Evolutionary conservation across 2,888 invertebrate genomes (phyloP), one percentile per base, ranked within the genome.

Genomic region (Meliscaeva auricollis): DNA sequence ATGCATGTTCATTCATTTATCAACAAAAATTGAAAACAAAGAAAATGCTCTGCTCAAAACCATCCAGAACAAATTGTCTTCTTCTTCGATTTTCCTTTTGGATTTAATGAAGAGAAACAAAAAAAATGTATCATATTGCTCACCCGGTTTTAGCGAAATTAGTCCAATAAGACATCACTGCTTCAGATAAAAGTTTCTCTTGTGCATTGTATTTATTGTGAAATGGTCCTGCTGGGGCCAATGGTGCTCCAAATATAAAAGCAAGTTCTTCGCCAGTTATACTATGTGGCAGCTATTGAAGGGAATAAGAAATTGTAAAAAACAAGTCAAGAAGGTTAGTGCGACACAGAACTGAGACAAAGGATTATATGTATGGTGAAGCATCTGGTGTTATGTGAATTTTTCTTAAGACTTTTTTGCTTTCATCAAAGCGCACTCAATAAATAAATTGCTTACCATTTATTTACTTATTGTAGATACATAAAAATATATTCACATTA

Each of bases 131-230:
- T 44, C 69, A 26, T 22, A 26, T 38, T 77, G 92, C 94, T 94
- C 93, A 97, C 98, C 98, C 98, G 74, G 96, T 95, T 92, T 96
- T 96, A 2, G 97, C 97, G 89, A 98, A 98, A 92, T 98, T 98
- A 81, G 96, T 95, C 96, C 97, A 97, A 92, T 96, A 95, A 87
- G 96, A 94, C 96, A 98, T 98, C 89, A 97, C 94, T 35, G 95
- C 95, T 93, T 97, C 97, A 62, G 97, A 96, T 79, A 98, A 94
- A 60, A 96, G 93, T 89, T 94, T 94, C 92, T 98, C 98, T 77
- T 95, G 94, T 79, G 94, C 94, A 46, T 95, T 96, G 92, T 96
- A 98, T 89, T 95, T 95, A 62, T 94, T 93, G 83, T 94, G 94
- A 88, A 95, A 95, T 88, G 96, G 96, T 88, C 95, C 94, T 88